phyloP scores from a whole-genome alignment of 2,797 vertebrate genomes.

The Astyanax mexicanus region DNA sequence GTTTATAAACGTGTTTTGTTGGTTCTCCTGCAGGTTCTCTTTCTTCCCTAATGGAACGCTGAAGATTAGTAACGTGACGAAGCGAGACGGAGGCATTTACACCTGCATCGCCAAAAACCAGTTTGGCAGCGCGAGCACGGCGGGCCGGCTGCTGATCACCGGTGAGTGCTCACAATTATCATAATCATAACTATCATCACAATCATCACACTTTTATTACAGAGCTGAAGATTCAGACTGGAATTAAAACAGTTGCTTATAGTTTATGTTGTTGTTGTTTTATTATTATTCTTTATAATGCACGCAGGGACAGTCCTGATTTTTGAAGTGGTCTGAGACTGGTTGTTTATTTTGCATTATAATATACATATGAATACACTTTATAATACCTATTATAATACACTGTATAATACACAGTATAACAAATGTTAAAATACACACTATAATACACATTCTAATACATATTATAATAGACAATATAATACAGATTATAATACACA shows the following conservation, averaged over 20 bases:
- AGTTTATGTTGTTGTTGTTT: neutral
- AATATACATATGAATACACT: conserved; percentile 1
- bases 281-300: conserved; percentile 28
- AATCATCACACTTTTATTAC: too few relatives aligned
- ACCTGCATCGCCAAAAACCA: conserved; percentile 91
- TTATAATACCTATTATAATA: too few relatives aligned
- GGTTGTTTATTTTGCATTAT: conserved; percentile 23
- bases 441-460: too few relatives aligned
- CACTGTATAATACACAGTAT: too few relatives aligned
- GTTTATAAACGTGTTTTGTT: neutral
- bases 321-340: conserved; percentile 24
- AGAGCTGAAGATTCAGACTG: too few relatives aligned
- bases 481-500: too few relatives aligned
- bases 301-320: conserved; percentile 12
- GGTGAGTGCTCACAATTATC: conserved; percentile 72
- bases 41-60: conserved; percentile 88
- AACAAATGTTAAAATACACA: too few relatives aligned
- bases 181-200: conserved; percentile 9
- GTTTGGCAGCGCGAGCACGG: conserved; percentile 89
- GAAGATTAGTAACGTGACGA: conserved; percentile 87
- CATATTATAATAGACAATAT: too few relatives aligned
- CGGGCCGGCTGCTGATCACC: conserved; percentile 86
- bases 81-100: conserved; percentile 86
- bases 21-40: conserved; percentile 73
- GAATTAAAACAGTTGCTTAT: too few relatives aligned